phyloP scores from a whole-genome alignment of 1,140 invertebrate genomes.

The Schmidtea mediterranea region DNA sequence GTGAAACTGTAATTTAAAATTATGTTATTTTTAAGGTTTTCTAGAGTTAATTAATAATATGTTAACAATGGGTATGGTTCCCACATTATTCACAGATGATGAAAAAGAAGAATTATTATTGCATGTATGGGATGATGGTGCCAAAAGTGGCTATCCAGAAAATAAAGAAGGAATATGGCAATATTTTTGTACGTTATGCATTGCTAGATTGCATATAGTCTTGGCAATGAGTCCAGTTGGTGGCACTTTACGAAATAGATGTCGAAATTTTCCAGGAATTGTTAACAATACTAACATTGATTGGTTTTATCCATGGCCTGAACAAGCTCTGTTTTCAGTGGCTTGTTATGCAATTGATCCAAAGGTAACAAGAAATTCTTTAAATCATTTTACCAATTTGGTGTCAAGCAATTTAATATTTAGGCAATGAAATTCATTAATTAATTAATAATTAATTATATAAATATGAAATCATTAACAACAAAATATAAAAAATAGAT shows the following conservation, averaged over 20 bases:
- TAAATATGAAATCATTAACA: not conserved
- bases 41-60: constrained; percentile 67
- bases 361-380: too few relatives aligned
- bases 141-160: constrained; percentile 36
- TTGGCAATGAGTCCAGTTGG: constrained; percentile 28
- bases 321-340: constrained; percentile 39
- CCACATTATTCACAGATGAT: too few relatives aligned
- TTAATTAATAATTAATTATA: constrained; percentile 33
- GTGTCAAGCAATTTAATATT: constrained; percentile 28
- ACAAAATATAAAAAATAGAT: too few relatives aligned
- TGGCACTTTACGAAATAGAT: constrained; percentile 25
- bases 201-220: constrained; percentile 28
- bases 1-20: constrained; percentile 44
- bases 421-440: constrained; percentile 36
- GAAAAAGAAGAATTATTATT: too few relatives aligned
- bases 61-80: too few relatives aligned
- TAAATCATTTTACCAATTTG: too few relatives aligned
- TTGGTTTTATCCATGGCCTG: constrained; percentile 30
- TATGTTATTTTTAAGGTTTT: too few relatives aligned
- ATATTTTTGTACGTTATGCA: constrained; percentile 32
- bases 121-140: constrained; percentile 37
- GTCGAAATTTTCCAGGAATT: constrained; percentile 28
- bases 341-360: constrained; percentile 51
- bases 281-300: constrained; percentile 29
- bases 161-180: constrained; percentile 33